These are phyloP conservation scores for Eudasyphora cyanicolor DNA, from an alignment of 2,888 invertebrate genomes.

Conservation along the genomic window DNA sequence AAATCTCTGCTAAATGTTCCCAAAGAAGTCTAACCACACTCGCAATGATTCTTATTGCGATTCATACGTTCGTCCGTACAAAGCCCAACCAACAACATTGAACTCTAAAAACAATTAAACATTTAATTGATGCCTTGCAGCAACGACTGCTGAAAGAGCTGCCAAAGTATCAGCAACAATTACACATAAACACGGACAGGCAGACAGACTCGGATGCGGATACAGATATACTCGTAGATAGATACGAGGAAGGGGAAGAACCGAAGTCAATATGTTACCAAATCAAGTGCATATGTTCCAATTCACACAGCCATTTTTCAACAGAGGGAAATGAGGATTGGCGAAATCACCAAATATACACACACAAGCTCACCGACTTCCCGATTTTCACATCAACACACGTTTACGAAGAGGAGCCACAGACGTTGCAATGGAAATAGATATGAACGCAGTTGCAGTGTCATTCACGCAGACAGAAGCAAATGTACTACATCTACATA, in stretches of 20 bases:
- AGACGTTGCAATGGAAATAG: background rate
- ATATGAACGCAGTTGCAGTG: background rate
- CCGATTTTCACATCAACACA: background rate
- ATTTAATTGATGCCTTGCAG: conserved; percentile 19
- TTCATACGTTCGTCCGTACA: background rate
- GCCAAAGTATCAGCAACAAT: background rate
- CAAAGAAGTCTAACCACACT: background rate
- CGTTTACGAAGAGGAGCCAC: background rate
- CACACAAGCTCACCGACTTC: background rate
- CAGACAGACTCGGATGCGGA: background rate
- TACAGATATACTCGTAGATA: no score
- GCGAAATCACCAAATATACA: background rate
- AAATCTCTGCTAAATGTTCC: conserved; percentile 1
- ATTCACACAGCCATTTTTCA: conserved; percentile 14
- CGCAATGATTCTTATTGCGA: no score
- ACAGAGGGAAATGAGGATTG: conserved; percentile 5
- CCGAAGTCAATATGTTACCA: conserved; percentile 28
- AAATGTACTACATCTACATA: no score
- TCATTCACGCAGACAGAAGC: background rate
- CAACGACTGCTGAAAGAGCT: background rate
- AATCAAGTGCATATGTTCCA: conserved; percentile 28
- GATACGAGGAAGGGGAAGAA: no score
- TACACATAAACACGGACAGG: background rate
- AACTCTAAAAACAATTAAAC: conserved; percentile 22
- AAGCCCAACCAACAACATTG: background rate